phyloP scores from a whole-genome alignment of 2,797 vertebrate genomes.

The Bryconaethiops microstoma region DNA sequence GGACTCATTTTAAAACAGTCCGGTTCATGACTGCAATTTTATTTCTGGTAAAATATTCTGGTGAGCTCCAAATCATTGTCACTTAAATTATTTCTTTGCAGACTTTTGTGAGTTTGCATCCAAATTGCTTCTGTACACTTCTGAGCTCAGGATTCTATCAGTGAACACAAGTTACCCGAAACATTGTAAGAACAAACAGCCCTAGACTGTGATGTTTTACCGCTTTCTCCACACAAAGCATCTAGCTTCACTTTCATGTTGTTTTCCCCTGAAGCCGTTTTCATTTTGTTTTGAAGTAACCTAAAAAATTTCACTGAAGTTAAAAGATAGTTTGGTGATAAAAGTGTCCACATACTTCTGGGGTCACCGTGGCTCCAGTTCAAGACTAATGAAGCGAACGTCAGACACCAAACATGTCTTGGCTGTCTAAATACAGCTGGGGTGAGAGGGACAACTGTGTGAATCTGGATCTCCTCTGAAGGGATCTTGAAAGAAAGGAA shows the following conservation, averaged over 20 bases:
- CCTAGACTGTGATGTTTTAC: no score
- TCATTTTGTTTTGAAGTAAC: no score
- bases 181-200: no score
- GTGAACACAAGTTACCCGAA: background rate
- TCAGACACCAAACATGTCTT: background rate
- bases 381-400: background rate
- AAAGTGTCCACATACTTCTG: no score
- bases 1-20: no score
- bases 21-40: background rate
- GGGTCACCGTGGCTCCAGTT: background rate
- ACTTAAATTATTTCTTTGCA: no score
- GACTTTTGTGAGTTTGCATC: background rate
- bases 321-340: no score
- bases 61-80: background rate
- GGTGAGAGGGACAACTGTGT: background rate
- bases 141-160: no score
- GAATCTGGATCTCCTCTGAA: background rate
- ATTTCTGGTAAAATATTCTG: background rate
- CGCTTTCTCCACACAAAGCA: no score
- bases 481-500: constrained; percentile 73
- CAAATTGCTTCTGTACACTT: background rate
- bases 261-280: no score
- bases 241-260: no score
- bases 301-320: no score
- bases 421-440: background rate